These are phyloP conservation scores for Prinia subflava DNA, from an alignment of 2,113 vertebrate genomes.

Conservation along the genomic window DNA sequence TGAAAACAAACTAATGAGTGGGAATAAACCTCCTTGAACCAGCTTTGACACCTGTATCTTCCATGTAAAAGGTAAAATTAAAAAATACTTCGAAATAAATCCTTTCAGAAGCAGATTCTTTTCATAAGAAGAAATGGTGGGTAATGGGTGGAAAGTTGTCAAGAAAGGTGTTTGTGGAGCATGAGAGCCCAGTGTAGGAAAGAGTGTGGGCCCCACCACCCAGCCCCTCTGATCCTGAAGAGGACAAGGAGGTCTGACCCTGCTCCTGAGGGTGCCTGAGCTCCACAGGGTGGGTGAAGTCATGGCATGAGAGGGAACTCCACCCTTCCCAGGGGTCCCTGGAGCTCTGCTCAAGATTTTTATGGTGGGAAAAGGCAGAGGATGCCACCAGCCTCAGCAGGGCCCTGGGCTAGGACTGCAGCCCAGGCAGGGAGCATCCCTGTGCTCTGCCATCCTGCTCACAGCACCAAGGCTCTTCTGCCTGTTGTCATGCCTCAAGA, in stretches of 20 bases:
- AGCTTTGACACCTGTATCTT: slow-evolving; percentile 7
- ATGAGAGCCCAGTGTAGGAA: not conserved
- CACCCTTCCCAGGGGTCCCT: not conserved
- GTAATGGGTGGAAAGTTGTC: not conserved
- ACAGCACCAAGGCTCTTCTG: not conserved
- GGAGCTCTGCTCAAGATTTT: not conserved
- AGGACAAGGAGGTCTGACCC: not conserved
- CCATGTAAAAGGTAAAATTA: not conserved
- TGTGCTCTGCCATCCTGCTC: not conserved
- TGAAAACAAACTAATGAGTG: slow-evolving; percentile 59
- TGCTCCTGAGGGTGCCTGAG: accelerated
- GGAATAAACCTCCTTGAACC: not conserved
- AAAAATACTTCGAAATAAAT: not conserved
- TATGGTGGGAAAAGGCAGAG: accelerated
- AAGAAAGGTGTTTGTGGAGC: not conserved
- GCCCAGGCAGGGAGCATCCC: not conserved
- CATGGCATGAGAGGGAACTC: not conserved
- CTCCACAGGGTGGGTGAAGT: not conserved
- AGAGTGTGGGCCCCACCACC: too few relatives aligned
- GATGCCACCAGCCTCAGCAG: not conserved
- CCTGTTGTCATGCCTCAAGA: not conserved
- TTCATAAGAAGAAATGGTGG: not conserved
- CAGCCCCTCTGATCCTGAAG: not conserved
- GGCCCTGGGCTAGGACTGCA: not conserved
- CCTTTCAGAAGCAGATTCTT: not conserved